Evolutionary conservation across 2,888 invertebrate genomes (phyloP).

Genomic region (Ramazzottius varieornatus): DNA sequence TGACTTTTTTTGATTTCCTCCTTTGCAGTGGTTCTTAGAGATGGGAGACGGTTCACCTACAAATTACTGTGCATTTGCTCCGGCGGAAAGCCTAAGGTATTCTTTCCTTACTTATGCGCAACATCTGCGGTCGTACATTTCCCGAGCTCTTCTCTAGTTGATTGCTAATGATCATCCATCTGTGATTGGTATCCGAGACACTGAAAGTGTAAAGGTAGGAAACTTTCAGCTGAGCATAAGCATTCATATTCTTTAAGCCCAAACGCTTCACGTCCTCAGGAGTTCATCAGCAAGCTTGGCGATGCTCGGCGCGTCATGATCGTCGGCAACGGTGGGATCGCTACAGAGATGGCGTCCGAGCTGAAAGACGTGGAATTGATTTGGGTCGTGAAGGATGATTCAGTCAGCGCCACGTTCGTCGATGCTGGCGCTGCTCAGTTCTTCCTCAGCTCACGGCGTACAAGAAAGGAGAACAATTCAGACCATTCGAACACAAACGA

Average conservation of each 20-base stretch:
- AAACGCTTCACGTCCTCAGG: constrained; percentile 18
- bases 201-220: constrained; percentile 47
- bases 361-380: constrained; percentile 53
- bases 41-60: constrained; percentile 32
- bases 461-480: no score
- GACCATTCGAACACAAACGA: neutral
- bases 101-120: neutral
- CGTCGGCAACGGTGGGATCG: constrained; percentile 93
- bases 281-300: constrained; percentile 41
- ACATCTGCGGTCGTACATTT: no score
- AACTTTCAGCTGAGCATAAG: no score
- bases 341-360: constrained; percentile 71
- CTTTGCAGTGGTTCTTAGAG: neutral
- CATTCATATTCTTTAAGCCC: no score
- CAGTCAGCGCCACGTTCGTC: constrained; percentile 73
- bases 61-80: constrained; percentile 62
- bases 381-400: constrained; percentile 77
- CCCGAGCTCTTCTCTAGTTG: constrained; percentile 18
- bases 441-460: constrained; percentile 32
- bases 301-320: constrained; percentile 45
- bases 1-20: neutral
- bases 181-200: constrained; percentile 70
- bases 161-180: constrained; percentile 24
- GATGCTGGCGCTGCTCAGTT: constrained; percentile 88
- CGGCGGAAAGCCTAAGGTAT: constrained; percentile 52